Base-by-base conservation (phyloP, 2,888 invertebrate species). In the Thymelicus lineola region DNA sequence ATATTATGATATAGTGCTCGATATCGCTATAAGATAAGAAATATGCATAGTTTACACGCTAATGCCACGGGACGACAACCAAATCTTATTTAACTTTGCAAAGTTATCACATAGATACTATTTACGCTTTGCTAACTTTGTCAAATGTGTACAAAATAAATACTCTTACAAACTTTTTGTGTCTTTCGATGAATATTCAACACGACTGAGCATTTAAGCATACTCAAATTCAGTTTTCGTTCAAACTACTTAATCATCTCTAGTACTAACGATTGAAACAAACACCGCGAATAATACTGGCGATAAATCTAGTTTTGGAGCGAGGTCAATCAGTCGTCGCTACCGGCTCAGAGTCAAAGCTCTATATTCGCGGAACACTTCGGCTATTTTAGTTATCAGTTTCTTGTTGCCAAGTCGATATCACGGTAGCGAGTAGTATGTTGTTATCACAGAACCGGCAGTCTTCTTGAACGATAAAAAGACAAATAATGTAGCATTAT, bases 241-340 rank as follows among this genome's bases (percentile, higher is more conserved):
- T 9, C 1, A 9, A 17, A 17, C 2, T 12, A 12, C 12, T 50
- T 7, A 6, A 12, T 12, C 17, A 50, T 50, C 7, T 17, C 48
- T 15, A 50, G 68, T 58, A 71, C 80, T 76, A 79, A 76, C 77
- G 79, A 79, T 75, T 79, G 77, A 77, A 79, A 84, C 82, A 78
- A 78, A 75, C 75, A 75, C 74, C 75, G 75, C 79, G 73, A 77
- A 75, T 75, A 76, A 82, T 84, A 84, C 82, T 76, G 80, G 80
- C 82, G 66, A 86, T 90, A 89, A 87, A 89, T 89, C 86, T 88
- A 81, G 86, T 86, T 88, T 84, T 81, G 84, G 86, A 81, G 80
- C 86, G 84, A 88, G 85, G 85, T 82, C 86, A 84, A 83, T 86
- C 82, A 80, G 82, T 77, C 79, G 82, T 80, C 80, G 83, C 86